These are phyloP conservation scores for Herminia tarsipennalis DNA, from an alignment of 2,888 invertebrate genomes.

Conservation along the genomic window DNA sequence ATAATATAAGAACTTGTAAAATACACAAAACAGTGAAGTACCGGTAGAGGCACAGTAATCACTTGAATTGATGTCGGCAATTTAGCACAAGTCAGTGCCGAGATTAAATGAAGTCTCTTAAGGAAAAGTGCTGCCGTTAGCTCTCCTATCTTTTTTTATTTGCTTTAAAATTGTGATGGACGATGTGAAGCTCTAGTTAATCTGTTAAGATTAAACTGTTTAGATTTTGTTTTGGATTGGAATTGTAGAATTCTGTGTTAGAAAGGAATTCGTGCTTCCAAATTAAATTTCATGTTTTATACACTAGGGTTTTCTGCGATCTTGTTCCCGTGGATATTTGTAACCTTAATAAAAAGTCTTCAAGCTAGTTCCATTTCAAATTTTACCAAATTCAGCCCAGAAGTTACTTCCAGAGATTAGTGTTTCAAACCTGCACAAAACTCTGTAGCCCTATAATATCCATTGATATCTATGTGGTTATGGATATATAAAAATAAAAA, in stretches of 20 bases:
- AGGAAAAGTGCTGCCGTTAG: conserved; percentile 49
- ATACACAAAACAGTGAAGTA: conserved; percentile 36
- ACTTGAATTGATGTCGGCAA: conserved; percentile 69
- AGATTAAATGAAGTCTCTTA: conserved; percentile 73
- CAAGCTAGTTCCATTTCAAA: no score
- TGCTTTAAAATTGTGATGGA: conserved; percentile 51
- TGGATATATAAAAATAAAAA: no score
- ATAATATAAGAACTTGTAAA: conserved; percentile 33
- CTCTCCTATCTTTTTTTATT: conserved; percentile 46
- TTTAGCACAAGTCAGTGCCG: conserved; percentile 61
- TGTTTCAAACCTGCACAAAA: no score
- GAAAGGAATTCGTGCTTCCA: no score
- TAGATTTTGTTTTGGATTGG: conserved; percentile 16
- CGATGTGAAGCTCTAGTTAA: conserved; percentile 53
- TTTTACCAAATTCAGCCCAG: no score
- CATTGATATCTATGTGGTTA: no score
- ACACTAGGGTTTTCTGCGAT: no score
- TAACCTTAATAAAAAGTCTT: no score
- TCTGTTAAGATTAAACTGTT: conserved; percentile 29
- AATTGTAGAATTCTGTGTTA: not conserved
- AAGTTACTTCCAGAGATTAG: no score
- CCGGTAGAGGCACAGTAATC: conserved; percentile 58
- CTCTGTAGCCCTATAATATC: no score
- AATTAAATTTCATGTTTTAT: no score
- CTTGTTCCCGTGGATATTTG: no score